Evolutionary conservation across 2,113 vertebrate genomes (phyloP).

Genomic region (Calyptomena viridis): DNA sequence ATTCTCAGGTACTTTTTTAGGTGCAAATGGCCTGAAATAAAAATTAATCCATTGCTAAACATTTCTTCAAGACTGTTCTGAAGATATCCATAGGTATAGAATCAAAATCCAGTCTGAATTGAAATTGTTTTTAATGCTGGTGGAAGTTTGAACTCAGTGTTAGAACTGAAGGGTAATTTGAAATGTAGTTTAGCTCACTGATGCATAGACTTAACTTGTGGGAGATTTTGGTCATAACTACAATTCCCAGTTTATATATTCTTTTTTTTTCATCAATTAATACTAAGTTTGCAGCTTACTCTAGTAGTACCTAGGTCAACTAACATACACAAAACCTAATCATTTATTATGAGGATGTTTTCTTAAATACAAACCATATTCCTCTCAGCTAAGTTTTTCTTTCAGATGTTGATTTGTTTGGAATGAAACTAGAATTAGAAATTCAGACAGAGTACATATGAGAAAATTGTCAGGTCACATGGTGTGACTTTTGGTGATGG

Average conservation of each 20-base stretch:
- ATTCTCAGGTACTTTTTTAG: not conserved
- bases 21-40: not conserved
- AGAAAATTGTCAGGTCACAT: not conserved
- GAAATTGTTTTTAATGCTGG: not conserved
- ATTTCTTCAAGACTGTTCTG: not conserved
- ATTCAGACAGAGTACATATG: not conserved
- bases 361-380: not conserved
- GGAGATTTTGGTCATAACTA: not conserved
- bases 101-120: not conserved
- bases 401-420: not conserved
- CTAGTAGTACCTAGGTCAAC: not conserved
- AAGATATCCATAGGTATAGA: accelerated
- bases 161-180: not conserved
- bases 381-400: not conserved
- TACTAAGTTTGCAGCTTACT: not conserved
- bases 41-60: not conserved
- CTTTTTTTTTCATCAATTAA: not conserved
- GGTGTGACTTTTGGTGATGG: not conserved
- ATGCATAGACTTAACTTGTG: not conserved
- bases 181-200: not conserved
- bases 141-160: not conserved
- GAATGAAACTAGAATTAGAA: not conserved
- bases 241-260: not conserved
- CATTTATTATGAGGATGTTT: not conserved
- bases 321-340: not conserved